Percentiles rank a stretch among this genome's conserved stretches.
These are phyloP conservation scores for Lasaia peninsularis DNA, from an alignment of 1,140 invertebrate species.

Conservation along the genomic window DNA sequence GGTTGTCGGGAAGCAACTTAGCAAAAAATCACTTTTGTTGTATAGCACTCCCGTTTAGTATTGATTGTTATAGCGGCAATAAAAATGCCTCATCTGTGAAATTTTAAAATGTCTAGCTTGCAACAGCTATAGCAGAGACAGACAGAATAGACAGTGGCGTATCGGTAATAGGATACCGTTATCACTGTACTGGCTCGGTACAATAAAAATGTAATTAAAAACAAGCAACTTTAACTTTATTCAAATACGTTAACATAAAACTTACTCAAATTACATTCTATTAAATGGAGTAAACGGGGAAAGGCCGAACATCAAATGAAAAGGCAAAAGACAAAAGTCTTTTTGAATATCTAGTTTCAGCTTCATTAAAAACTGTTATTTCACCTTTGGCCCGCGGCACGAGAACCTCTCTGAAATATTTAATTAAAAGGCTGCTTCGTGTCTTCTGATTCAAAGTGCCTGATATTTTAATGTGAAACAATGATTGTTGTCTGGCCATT, in stretches of 20 bases:
- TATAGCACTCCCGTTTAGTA: too few species aligned
- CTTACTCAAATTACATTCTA: background rate
- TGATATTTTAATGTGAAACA: conserved; percentile 33
- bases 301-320: conserved; percentile 15
- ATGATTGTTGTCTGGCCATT: conserved; percentile 33
- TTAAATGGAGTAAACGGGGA: conserved; percentile 3
- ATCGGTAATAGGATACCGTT: too few species aligned
- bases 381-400: conserved; percentile 21
- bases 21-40: too few species aligned
- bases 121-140: too few species aligned
- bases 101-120: too few species aligned
- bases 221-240: background rate
- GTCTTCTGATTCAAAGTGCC: conserved; percentile 48
- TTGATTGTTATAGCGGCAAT: too few species aligned
- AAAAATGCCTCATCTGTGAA: too few species aligned
- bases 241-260: background rate
- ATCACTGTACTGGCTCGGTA: too few species aligned
- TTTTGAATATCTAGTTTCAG: conserved; percentile 27
- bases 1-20: too few species aligned
- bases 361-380: conserved; percentile 37
- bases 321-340: conserved; percentile 14
- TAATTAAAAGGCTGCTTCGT: conserved; percentile 45
- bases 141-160: too few species aligned
- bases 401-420: conserved; percentile 31
- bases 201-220: too few species aligned